Base-by-base conservation (phyloP, 2,888 invertebrate genomes). In the Masnerella sp. region DNA sequence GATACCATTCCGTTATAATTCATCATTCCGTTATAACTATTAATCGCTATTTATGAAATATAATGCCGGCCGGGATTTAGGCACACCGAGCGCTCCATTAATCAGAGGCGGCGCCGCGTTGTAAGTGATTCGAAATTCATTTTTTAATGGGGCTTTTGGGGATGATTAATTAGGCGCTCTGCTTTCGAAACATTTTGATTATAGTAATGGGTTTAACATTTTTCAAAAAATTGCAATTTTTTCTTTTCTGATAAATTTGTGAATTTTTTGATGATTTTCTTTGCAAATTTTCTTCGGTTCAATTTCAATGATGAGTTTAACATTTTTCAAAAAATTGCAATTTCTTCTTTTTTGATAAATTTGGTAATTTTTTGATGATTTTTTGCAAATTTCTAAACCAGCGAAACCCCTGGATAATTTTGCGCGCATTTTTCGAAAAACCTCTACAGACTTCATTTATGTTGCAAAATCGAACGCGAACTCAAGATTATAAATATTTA, bases 21-120 rank as follows among this genome's bases (percentile, higher is more conserved):
- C 70, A 70, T 70, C 70, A 62, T 70, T 43, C 36, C 51, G 59
- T 59, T 61, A 54, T 61, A 61, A 61, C 69, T 69, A 69, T 69
- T 69, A 69, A 69, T 69, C 45, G 69, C 61, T 70, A 70, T 70
- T 70, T 70, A 70, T 62, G 70, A 70, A 70, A 62, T 70, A 70
- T 62, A 70, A 70, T 70, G 49, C 49, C 40, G 8, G 28, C 18
- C 42, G 47, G 62, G 70, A 62, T 62, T 62, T 62, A 70, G 62
- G 54, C 62, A 70, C 61, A 62, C 54, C 69, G 59, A 51, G 70
- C 42, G 49, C 49, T 70, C 56, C 70, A 70, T 70, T 70, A 59
- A 70, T 70, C 62, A 70, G 70, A 20, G 38, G 45, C 25, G 51
- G 51, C 18, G 25, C 51, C 36, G 51, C 51, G 18, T 51, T 42